Evolutionary conservation across 2,797 vertebrate genomes (phyloP).

Genomic region (Rousettus madagascariensis): DNA sequence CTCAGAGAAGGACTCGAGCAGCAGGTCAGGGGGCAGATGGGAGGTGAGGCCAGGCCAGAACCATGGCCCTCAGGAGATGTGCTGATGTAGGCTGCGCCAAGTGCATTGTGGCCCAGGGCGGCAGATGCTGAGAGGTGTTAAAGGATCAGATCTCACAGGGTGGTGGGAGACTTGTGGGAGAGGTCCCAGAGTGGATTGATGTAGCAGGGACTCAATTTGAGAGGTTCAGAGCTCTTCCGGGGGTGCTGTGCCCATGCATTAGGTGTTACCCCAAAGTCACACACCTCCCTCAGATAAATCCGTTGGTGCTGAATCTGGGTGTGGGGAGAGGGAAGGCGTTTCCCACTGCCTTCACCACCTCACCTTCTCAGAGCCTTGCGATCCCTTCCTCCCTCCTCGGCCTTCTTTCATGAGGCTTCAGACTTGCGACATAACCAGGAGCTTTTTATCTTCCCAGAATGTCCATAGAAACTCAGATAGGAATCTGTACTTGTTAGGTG

Average conservation of each 20-base stretch:
- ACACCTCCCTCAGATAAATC: rapidly evolving
- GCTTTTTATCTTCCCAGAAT: neutral
- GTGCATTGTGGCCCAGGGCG: rapidly evolving
- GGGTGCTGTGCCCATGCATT: rapidly evolving
- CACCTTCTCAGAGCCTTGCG: neutral
- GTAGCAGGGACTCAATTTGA: neutral
- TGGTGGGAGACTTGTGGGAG: too few species aligned
- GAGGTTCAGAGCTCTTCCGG: too few species aligned
- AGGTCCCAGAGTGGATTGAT: too few species aligned
- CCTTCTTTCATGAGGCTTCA: neutral
- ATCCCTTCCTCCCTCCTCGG: neutral
- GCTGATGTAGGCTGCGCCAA: neutral
- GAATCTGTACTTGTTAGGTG: too few species aligned
- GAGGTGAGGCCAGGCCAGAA: neutral
- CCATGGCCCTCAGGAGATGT: rapidly evolving
- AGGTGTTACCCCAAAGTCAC: too few species aligned
- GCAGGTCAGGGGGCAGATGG: too few species aligned
- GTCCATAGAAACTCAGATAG: neutral
- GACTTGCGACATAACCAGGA: neutral
- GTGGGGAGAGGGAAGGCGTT: neutral
- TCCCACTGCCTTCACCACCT: too few species aligned
- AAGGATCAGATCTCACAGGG: neutral
- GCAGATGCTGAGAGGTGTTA: neutral
- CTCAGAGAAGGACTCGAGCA: too few species aligned
- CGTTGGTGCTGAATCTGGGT: too few species aligned